A percentile compares a stretch with the other conserved stretches of the same genome.
These are phyloP conservation scores for Chymomyza fuscimana DNA, from an alignment of 2,888 invertebrate species.

Conservation along the genomic window DNA sequence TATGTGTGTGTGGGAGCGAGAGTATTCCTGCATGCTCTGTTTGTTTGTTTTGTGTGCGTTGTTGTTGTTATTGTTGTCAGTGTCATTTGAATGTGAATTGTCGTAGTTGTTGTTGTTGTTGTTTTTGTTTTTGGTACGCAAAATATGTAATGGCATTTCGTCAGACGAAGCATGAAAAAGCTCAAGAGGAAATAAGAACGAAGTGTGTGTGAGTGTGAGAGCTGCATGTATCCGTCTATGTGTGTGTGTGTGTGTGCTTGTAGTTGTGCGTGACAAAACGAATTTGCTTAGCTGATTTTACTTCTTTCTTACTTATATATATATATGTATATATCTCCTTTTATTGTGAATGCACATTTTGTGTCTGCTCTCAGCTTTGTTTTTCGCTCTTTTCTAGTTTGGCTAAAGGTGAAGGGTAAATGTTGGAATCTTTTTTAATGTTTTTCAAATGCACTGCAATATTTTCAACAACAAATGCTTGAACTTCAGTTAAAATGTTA, in stretches of 20 bases:
- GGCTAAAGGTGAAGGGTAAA: no score
- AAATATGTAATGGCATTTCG: slow-evolving; percentile 73
- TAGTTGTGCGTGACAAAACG: slow-evolving; percentile 47
- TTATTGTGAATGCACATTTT: slow-evolving; percentile 15
- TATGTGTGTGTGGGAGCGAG: slow-evolving; percentile 13
- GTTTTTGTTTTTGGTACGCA: slow-evolving; percentile 56
- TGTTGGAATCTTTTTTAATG: no score
- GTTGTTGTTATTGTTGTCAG: slow-evolving; percentile 2
- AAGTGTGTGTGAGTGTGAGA: background rate
- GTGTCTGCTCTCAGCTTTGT: background rate
- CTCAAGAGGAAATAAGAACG: slow-evolving; percentile 22
- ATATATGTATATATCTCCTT: background rate
- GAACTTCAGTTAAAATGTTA: no score
- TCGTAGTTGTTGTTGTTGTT: slow-evolving; percentile 15
- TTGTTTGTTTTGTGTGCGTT: background rate
- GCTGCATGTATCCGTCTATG: no score
- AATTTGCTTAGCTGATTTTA: slow-evolving; percentile 41
- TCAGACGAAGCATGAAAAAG: slow-evolving; percentile 69
- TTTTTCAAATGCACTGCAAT: no score
- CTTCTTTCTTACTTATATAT: slow-evolving; percentile 5
- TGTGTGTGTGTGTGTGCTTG: slow-evolving; percentile 15
- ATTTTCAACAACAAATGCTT: no score
- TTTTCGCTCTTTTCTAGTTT: no score
- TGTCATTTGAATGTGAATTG: slow-evolving; percentile 32
- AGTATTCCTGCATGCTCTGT: slow-evolving; percentile 4